Evolutionary conservation across 2,888 invertebrate genomes (phyloP).

Genomic region (Imbricaverruca yamaguchii): DNA sequence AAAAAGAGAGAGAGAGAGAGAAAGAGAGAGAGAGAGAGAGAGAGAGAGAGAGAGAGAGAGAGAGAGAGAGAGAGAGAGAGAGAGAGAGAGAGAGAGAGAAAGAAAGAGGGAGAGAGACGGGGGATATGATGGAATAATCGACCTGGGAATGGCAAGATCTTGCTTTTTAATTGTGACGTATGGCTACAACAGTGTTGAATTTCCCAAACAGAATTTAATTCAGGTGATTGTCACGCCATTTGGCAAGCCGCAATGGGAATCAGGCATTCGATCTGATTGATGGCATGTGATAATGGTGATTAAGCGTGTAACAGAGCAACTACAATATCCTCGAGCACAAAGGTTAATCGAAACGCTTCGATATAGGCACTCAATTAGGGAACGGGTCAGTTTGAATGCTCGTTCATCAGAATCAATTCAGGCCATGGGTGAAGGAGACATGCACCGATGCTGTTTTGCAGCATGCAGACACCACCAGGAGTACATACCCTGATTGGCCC

Average conservation of each 20-base stretch:
- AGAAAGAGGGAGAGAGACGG: too few relatives aligned
- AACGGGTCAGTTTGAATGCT: not conserved
- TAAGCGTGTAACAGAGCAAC: not conserved
- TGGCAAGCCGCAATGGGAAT: not conserved
- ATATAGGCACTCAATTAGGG: not conserved
- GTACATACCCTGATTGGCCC: too few relatives aligned
- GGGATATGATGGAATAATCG: too few relatives aligned
- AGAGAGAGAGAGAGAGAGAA: too few relatives aligned
- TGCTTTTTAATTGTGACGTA: not conserved
- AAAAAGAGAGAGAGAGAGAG: too few relatives aligned
- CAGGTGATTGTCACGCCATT: conserved; percentile 1
- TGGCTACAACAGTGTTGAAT: not conserved
- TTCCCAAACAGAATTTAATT: not conserved
- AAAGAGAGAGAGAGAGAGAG: too few relatives aligned
- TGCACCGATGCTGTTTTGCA: too few relatives aligned
- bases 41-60: too few relatives aligned
- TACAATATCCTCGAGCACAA: not conserved
- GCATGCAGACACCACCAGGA: too few relatives aligned
- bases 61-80: too few relatives aligned
- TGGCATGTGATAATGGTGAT: not conserved
- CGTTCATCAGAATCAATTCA: not conserved
- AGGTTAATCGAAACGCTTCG: not conserved
- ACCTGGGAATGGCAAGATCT: not conserved
- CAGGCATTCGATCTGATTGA: not conserved
- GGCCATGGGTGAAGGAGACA: not conserved